A percentile compares a stretch with the other conserved stretches of the same genome.
Conservation (phyloP, 2,113 vertebrate species). For the Capreolus pygargus region DNA sequence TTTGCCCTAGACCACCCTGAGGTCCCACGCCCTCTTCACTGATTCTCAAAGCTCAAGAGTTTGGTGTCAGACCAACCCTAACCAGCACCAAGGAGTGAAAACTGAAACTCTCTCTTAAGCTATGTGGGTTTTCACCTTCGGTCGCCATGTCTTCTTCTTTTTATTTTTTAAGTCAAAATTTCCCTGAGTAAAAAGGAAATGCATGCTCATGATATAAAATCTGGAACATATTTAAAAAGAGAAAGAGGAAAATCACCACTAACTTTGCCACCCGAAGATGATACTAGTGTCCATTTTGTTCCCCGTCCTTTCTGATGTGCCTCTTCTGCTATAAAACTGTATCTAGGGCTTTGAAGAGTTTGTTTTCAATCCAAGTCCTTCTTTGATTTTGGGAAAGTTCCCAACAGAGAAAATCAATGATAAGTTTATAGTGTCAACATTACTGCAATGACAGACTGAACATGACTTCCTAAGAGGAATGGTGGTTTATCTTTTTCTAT, state of each 20-base stretch:
- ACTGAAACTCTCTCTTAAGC: not conserved
- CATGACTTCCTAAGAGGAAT: not conserved
- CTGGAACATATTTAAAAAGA: not conserved
- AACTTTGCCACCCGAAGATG: not conserved
- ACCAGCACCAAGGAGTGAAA: not conserved
- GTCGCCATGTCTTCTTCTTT: not conserved
- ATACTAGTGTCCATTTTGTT: not conserved
- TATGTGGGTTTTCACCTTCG: not conserved
- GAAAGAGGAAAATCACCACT: not conserved
- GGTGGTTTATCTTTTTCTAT: not conserved
- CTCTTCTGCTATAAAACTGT: not conserved
- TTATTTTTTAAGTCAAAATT: not conserved
- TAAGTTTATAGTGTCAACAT: not conserved
- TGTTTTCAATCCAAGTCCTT: not conserved
- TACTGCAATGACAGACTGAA: not conserved
- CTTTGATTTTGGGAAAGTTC: conserved; percentile 3
- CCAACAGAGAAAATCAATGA: not conserved
- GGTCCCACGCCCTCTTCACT: not conserved
- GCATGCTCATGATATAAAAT: not conserved
- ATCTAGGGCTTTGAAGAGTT: not conserved
- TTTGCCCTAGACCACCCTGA: not conserved
- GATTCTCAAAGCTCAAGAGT: not conserved
- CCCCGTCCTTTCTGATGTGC: not conserved
- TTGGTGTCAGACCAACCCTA: not conserved
- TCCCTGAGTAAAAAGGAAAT: not conserved